Evolutionary conservation across 2,113 vertebrate species (phyloP).

Genomic region (Melanerpes aurifrons): DNA sequence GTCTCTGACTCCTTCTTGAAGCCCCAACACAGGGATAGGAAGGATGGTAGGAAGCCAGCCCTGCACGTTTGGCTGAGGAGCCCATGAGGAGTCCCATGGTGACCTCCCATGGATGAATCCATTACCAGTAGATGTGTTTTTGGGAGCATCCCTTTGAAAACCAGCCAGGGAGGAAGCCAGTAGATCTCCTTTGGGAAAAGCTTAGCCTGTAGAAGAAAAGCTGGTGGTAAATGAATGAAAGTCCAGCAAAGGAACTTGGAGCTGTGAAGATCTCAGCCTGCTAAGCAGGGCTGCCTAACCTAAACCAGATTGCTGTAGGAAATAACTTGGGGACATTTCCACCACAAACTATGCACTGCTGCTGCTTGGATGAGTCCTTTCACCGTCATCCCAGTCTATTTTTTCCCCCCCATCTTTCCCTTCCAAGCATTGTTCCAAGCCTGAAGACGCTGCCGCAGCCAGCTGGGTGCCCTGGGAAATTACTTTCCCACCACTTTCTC

Average conservation of each 20-base stretch:
- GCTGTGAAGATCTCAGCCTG: neutral
- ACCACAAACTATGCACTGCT: neutral
- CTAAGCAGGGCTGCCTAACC: neutral
- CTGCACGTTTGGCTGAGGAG: neutral
- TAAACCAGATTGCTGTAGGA: slow-evolving; percentile 12
- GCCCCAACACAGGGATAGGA: neutral
- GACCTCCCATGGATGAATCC: neutral
- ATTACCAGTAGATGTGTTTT: neutral
- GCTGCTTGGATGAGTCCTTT: neutral
- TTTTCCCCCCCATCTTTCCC: neutral
- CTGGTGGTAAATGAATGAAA: neutral
- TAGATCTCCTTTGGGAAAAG: neutral
- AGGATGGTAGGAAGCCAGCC: neutral
- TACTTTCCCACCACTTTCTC: slow-evolving; percentile 49
- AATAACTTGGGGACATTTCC: neutral
- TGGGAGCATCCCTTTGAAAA: neutral
- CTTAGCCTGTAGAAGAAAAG: neutral
- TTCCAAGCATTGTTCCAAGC: slow-evolving; percentile 53
- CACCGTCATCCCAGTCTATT: neutral
- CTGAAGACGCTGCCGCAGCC: neutral
- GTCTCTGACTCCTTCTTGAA: accelerated
- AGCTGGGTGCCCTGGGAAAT: slow-evolving; percentile 41
- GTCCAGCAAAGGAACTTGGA: neutral
- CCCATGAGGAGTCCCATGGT: neutral
- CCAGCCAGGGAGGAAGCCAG: neutral